Evolutionary conservation across 37 sponge, comb jelly and placozoan genomes (phyloP), one percentile per base, ranked within the genome.

Genomic region (Crambe crambe): DNA sequence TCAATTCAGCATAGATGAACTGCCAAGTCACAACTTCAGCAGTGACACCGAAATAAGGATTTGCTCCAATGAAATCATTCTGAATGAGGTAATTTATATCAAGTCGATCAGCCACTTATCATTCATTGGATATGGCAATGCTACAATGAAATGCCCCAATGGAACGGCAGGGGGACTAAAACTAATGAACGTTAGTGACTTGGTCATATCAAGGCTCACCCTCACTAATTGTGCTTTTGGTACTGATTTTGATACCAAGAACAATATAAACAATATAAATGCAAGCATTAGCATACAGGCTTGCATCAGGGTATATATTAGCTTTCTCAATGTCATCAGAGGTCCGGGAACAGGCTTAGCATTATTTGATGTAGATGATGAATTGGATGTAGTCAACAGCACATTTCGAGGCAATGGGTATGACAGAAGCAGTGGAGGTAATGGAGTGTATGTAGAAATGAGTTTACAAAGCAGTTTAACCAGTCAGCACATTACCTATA

Each of bases 401-500:
- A 15, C 15, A 15, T 42, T 72, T 29, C 38, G 8, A 72, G 35
- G 31, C 8, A 72, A 72, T 26, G 54, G 54, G 6, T 5, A 12
- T 4, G 73, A 72, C 25, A 20, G 54, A 44, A 18, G 17, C 25
- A 41, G 17, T 35, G 54, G 54, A 35, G 73, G 73, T 5, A 43
- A 43, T 72, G 73, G 73, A 15, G 54, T 72, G 27, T 72, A 72
- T 29, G 43, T 72, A 4, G 73, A 72, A 72, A 43, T 29, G 5
- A 29, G 54, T 18, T 8, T 27, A 43, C 3, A 3, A 12, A 29
- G 54, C 8, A 43, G 23, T 72, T 47, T 43, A 3, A 8, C 3
- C 8, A 15, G 54, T 44, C 25, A 8, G 9, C 18, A 41, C 26
- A 43, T 43, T 29, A 72, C 73, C 26, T 43, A 43, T 42, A 18